Evolutionary conservation across 2,113 vertebrate species (phyloP), one percentile per base, ranked within the genome.

Genomic region (Hemiscyllium ocellatum): DNA sequence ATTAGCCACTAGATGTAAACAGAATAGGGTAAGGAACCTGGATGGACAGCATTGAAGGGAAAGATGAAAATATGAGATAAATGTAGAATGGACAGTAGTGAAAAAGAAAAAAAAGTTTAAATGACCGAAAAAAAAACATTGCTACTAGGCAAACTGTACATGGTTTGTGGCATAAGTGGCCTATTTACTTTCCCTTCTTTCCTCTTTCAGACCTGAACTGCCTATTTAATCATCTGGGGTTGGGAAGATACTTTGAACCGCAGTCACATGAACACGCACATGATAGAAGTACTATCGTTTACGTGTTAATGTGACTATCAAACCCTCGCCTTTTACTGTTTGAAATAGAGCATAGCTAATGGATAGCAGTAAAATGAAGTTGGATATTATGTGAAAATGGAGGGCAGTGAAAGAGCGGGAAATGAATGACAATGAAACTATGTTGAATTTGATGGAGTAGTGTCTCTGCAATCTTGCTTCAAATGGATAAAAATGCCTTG

Each of bases 151-250:
- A 76, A 95, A 29, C 42, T 95, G 47, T 26, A 72, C 37, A 26
- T 47, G 37, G 33, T 94, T 42, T 29, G 17, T 66, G n/a, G 15
- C 7, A 3, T 26, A 50, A 70, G 29, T 52, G 26, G 17, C 68
- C 29, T 52, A 47, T 95, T 72, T 37, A n/a, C 50, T 61, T 65
- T 80, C 56, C 66, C n/a, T 95, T n/a, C 90, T 33, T 66, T 52
- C 13, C 69, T 47, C 19, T 56, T 95, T 4, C 97, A 99, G 98
- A 98, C 96, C 97, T 99, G 96, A 97, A 99, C 33, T 97, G 98
- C 95, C 97, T 99, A 72, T 97, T 99, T 95, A 97, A 97, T 90
- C 96, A 97, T 96, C 97, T 99, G 95, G 97, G 97, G 95, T 96
- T 97, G n/a, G 98, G 97, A 96, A 96, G 52, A 70, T 98, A 97